phyloP scores from a whole-genome alignment of 2,797 vertebrate genomes.

The Sphenodon punctatus region DNA sequence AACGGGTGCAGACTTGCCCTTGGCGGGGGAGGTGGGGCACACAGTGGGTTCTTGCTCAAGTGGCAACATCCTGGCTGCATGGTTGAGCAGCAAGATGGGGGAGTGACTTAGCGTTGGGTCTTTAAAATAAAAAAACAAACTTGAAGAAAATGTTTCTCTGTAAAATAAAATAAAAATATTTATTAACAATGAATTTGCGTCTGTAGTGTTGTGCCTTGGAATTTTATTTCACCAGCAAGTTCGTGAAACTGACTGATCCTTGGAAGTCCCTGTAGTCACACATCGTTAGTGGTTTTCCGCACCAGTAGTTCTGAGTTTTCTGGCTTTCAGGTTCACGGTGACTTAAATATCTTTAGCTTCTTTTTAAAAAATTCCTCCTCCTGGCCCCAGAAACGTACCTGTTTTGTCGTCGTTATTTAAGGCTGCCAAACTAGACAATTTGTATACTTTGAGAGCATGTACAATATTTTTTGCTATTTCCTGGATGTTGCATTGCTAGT shows the following conservation, averaged over 20 bases:
- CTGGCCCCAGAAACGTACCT: no score
- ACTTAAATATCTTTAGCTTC: no score
- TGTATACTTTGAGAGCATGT: no score
- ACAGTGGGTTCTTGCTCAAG: neutral
- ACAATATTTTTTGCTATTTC: no score
- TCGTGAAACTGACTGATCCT: conserved; percentile 46
- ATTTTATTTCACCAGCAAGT: conserved; percentile 48
- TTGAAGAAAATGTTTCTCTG: conserved; percentile 79
- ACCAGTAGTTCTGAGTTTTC: no score
- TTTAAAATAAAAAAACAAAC: conserved; percentile 72
- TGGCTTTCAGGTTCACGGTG: no score
- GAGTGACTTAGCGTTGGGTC: conserved; percentile 76
- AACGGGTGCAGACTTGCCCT: conserved; percentile 39
- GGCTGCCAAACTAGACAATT: no score
- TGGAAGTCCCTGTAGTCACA: conserved; percentile 13
- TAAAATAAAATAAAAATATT: conserved; percentile 80
- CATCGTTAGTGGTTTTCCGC: no score
- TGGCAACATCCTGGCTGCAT: conserved; percentile 10
- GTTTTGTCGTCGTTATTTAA: no score
- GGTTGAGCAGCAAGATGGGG: conserved; percentile 51
- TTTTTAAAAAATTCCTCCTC: no score
- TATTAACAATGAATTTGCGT: conserved; percentile 74
- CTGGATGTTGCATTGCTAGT: neutral
- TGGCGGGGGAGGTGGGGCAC: neutral
- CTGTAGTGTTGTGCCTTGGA: conserved; percentile 51